Percentiles rank a stretch among this genome's conserved stretches.
Evolutionary conservation across 1,140 invertebrate species (phyloP).

Genomic region (Arctopsyche grandis): DNA sequence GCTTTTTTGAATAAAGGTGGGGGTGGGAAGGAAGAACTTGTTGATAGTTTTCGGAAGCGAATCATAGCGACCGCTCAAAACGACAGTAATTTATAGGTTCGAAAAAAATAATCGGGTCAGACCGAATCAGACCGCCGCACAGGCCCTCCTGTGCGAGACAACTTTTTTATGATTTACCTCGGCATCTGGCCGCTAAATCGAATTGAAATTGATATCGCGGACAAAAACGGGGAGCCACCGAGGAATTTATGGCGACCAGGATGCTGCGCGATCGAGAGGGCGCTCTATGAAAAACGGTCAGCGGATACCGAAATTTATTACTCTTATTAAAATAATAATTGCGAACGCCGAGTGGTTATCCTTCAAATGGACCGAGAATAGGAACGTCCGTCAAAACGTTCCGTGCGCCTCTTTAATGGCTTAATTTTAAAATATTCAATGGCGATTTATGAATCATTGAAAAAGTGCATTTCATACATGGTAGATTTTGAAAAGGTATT

Average conservation of each 20-base stretch:
- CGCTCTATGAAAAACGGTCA: conserved; percentile 50
- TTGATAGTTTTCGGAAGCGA: conserved; percentile 6
- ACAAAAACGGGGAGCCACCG: neutral
- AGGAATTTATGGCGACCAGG: conserved; percentile 49
- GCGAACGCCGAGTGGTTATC: neutral
- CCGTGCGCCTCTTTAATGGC: neutral
- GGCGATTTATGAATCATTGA: neutral
- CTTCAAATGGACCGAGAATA: no score
- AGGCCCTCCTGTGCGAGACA: conserved; percentile 45
- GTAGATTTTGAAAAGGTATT: no score
- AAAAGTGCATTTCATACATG: no score
- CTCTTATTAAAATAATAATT: conserved; percentile 44
- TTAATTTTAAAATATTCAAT: neutral
- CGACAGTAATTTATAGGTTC: conserved; percentile 45
- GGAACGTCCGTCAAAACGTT: neutral
- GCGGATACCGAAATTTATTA: conserved; percentile 48
- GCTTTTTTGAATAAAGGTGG: no score
- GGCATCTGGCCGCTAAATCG: conserved; percentile 28
- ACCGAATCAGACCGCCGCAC: conserved; percentile 31
- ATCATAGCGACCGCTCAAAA: neutral
- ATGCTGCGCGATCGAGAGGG: conserved; percentile 44
- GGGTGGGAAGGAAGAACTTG: neutral
- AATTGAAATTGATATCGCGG: conserved; percentile 52
- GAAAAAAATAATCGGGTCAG: conserved; percentile 34
- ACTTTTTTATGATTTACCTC: conserved; percentile 54